Evolutionary conservation across 2,888 invertebrate species (phyloP).

Genomic region (Macrophya annulata): DNA sequence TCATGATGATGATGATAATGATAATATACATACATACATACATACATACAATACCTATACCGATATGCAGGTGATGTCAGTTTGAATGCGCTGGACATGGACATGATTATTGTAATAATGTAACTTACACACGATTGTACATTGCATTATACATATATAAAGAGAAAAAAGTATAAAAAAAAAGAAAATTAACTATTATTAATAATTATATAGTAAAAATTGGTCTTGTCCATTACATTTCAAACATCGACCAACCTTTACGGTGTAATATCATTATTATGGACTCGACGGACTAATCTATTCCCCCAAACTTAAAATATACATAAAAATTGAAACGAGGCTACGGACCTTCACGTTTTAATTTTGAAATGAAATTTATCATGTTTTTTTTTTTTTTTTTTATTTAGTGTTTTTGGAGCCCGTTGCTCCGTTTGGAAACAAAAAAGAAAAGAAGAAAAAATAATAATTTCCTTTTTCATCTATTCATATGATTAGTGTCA

Average conservation of each 20-base stretch:
- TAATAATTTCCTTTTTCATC: background rate
- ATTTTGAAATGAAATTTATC: background rate
- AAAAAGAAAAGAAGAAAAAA: background rate
- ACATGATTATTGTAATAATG: slow-evolving; percentile 72
- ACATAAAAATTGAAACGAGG: background rate
- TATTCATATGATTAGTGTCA: background rate
- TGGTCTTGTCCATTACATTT: slow-evolving; percentile 70
- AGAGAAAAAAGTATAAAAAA: slow-evolving; percentile 63
- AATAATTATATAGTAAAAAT: slow-evolving; percentile 65
- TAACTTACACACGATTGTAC: slow-evolving; percentile 75
- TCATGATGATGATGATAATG: slow-evolving; percentile 72
- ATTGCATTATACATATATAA: slow-evolving; percentile 76
- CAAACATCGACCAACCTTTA: slow-evolving; percentile 66
- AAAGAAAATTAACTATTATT: slow-evolving; percentile 70
- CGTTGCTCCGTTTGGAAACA: background rate
- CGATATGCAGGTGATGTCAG: slow-evolving; percentile 71
- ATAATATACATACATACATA: slow-evolving; percentile 59
- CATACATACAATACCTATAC: slow-evolving; percentile 58
- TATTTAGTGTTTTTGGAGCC: background rate
- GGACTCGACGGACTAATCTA: background rate
- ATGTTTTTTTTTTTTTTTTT: no score
- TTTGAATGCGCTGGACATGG: slow-evolving; percentile 74
- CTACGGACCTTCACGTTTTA: background rate
- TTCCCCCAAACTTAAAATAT: background rate
- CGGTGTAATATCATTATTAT: slow-evolving; percentile 27